phyloP scores from a whole-genome alignment of 2,888 invertebrate genomes.

The Drosophila sordidula region DNA sequence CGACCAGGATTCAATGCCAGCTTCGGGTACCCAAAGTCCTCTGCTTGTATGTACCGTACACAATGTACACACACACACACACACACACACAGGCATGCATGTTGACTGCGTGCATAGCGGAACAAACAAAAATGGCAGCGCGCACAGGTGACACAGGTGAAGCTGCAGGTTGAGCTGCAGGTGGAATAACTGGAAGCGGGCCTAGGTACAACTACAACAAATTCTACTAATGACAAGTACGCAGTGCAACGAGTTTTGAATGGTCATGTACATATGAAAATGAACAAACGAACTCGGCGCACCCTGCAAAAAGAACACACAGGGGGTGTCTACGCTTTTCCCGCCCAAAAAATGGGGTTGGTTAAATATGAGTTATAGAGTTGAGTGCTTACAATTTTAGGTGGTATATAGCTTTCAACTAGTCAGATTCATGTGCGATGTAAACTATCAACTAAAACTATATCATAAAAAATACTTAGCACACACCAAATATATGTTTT shows the following conservation, averaged over 20 bases:
- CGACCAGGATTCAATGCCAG: slow-evolving; percentile 42
- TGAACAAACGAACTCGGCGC: slow-evolving; percentile 30
- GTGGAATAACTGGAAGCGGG: slow-evolving; percentile 5
- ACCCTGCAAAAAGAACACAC: not conserved
- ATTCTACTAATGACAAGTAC: slow-evolving; percentile 54
- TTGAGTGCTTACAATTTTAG: too few relatives aligned
- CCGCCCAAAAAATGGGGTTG: too few relatives aligned
- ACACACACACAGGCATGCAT: slow-evolving; percentile 9
- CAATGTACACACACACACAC: slow-evolving; percentile 15
- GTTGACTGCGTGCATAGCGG: slow-evolving; percentile 44
- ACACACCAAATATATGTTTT: too few relatives aligned
- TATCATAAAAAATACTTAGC: too few relatives aligned
- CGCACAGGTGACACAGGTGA: slow-evolving; percentile 51
- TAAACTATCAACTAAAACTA: too few relatives aligned
- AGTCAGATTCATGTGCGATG: too few relatives aligned
- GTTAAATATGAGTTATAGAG: too few relatives aligned
- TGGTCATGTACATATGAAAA: slow-evolving; percentile 25
- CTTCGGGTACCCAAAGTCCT: slow-evolving; percentile 21
- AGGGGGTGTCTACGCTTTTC: not conserved
- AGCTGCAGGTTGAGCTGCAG: not conserved
- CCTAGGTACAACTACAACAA: slow-evolving; percentile 32
- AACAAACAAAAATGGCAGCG: slow-evolving; percentile 55
- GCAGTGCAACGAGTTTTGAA: slow-evolving; percentile 49
- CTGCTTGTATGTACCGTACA: slow-evolving; percentile 10
- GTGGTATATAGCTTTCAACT: too few relatives aligned